Conservation (phyloP, 2,113 vertebrate species). For the Gallinago jamesoni region DNA sequence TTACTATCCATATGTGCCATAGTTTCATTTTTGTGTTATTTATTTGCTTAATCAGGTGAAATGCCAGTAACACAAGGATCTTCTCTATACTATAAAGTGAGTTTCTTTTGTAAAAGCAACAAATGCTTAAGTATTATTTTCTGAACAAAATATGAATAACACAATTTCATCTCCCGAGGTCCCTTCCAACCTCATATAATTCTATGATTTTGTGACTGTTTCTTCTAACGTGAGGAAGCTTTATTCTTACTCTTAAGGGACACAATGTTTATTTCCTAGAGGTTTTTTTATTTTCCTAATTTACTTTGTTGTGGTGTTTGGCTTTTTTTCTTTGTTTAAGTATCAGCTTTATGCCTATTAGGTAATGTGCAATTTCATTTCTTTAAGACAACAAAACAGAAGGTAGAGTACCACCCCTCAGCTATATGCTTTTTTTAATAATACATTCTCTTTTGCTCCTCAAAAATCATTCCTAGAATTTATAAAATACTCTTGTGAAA, state of each 20-base stretch:
- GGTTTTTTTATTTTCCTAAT: neutral
- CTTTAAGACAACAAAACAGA: neutral
- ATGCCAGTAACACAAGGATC: neutral
- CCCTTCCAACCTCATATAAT: too few species aligned
- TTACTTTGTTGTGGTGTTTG: accelerated
- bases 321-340: neutral
- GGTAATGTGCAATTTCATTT: neutral
- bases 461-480: neutral
- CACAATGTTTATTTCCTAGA: neutral
- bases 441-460: neutral
- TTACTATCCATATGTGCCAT: neutral
- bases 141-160: neutral
- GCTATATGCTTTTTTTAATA: neutral
- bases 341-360: neutral
- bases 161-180: neutral
- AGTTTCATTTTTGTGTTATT: neutral
- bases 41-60: neutral
- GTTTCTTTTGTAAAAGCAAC: neutral
- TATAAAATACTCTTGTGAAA: neutral
- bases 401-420: neutral
- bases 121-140: neutral
- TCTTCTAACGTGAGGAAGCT: neutral
- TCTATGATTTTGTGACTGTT: neutral
- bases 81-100: neutral
- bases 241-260: neutral